Base-by-base conservation (phyloP, 2,797 vertebrate species). In the Megalops cyprinoides region DNA sequence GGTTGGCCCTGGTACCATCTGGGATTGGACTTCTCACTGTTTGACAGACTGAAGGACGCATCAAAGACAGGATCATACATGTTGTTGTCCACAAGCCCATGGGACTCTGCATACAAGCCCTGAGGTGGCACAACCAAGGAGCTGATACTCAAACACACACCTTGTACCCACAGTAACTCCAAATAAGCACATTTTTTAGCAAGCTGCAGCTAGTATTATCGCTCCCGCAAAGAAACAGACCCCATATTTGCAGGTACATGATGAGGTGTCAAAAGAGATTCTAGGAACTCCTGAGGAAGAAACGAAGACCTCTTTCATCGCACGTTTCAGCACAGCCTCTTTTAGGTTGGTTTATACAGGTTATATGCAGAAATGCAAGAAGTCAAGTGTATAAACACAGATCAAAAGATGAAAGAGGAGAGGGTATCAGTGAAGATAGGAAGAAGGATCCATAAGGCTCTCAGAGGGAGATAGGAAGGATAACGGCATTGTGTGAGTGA, bases 51-150 rank as follows among this genome's bases (percentile, higher is more conserved):
- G 88, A 95, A 96, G 74, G 82, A 84, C 51, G 93, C 90, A 1
- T 96, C 77, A 5, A 95, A 88, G 78, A 85, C 89, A 0, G 94
- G 94, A 77, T 96, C 94, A 0, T 93, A 95, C 94, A 96, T 96
- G 20, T 0, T 77, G 88, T 96, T 96, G 77, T 94, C 95, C 51
- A 96, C 90, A 82, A 96, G 78, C 18, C 95, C 95, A 1, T 95
- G 95, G 10, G 95, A 95, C 81, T 96, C 95, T 0, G 93, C 87
- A 53, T 95, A 96, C 28, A 96, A 82, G 77, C 95, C 95, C 95
- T 95, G 56, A 15, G 83, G 44, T 28, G 53, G 0, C 78, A 20
- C 7, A 34, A 46, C 14, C 15, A 2, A 31, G 53, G 39, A 2
- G 20, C 37, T 71, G 20, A 28, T n/a, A 1, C 10, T 42, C 5